phyloP scores from a whole-genome alignment of 64 coral and sea anemone species.

The Stichodactyla mertensii region DNA sequence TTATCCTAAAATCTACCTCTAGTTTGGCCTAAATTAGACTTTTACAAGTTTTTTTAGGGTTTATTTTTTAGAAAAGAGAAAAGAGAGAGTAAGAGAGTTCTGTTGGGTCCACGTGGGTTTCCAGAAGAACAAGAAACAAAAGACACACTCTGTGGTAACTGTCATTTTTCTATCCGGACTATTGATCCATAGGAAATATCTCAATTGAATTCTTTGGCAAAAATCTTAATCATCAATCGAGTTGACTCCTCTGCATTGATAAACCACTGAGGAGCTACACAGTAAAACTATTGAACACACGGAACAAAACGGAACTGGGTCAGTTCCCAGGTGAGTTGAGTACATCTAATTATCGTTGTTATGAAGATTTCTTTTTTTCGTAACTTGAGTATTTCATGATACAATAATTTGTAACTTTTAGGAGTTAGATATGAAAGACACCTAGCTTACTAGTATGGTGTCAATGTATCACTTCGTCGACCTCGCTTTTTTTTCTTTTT shows the following conservation, averaged over 20 bases:
- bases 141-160: not conserved
- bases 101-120: not conserved
- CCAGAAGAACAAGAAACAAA: not conserved
- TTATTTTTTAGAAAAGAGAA: not conserved
- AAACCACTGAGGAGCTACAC: not conserved
- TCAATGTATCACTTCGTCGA: not conserved
- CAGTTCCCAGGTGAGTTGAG: not conserved
- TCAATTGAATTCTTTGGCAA: not conserved
- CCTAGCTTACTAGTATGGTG: not conserved
- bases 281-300: not conserved
- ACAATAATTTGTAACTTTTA: constrained; percentile 6
- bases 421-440: not conserved
- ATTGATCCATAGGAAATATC: not conserved
- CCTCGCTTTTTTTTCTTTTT: not conserved
- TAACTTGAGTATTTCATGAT: not conserved
- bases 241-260: not conserved
- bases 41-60: too few species aligned
- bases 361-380: not conserved
- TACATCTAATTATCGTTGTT: constrained; percentile 1
- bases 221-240: not conserved
- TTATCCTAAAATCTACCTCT: too few species aligned
- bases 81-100: not conserved
- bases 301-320: not conserved
- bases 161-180: not conserved
- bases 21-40: too few species aligned